Percentiles rank a stretch among this genome's conserved stretches.
phyloP scores from a whole-genome alignment of 1,140 invertebrate genomes.

The Neodiprion fabricii region DNA sequence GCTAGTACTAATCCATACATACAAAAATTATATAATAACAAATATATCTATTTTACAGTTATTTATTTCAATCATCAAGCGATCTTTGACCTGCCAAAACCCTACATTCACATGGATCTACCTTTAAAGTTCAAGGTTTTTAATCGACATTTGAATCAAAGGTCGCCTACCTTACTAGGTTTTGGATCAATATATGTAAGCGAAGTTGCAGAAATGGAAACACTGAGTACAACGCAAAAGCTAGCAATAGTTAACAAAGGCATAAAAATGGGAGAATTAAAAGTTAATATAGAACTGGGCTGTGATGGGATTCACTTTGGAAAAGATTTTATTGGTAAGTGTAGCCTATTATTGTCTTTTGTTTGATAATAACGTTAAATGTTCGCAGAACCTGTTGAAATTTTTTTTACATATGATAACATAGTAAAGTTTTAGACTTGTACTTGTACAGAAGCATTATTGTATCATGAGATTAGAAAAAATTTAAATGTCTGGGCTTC shows the following conservation, averaged over 20 bases:
- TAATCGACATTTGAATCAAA: constrained; percentile 48
- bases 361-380: background rate
- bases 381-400: constrained; percentile 1
- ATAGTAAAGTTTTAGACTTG: no score
- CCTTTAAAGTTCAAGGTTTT: constrained; percentile 49
- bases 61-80: constrained; percentile 50
- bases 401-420: background rate
- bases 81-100: constrained; percentile 43
- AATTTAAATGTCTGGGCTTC: no score
- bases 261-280: constrained; percentile 55
- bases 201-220: constrained; percentile 35
- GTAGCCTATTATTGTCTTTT: background rate
- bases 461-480: background rate
- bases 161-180: constrained; percentile 48
- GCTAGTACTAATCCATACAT: no score
- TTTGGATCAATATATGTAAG: constrained; percentile 41
- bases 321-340: constrained; percentile 59
- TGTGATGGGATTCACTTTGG: constrained; percentile 60
- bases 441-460: background rate
- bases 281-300: constrained; percentile 58
- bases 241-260: constrained; percentile 49
- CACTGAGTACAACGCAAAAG: constrained; percentile 41
- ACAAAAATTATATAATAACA: no score
- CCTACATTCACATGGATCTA: constrained; percentile 29
- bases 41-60: constrained; percentile 32